Percentiles rank a stretch among this genome's conserved stretches.
Conservation (phyloP, 1,140 invertebrate species). For the Aphidius ervi region DNA sequence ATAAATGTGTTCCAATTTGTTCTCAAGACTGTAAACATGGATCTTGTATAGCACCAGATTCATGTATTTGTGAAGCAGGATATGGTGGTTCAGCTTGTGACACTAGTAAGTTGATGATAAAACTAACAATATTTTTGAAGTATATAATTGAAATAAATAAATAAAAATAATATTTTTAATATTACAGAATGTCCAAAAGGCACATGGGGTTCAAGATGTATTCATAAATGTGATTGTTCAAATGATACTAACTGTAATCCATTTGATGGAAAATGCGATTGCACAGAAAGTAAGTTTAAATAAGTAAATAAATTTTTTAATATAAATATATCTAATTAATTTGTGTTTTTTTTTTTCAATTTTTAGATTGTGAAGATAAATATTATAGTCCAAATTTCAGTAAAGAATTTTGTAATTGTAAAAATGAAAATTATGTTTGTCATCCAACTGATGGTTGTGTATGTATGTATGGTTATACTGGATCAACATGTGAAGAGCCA, state of each 20-base stretch:
- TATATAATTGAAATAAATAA: background rate
- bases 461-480: slow-evolving; percentile 72
- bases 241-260: slow-evolving; percentile 76
- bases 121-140: background rate
- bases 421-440: slow-evolving; percentile 70
- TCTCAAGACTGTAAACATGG: slow-evolving; percentile 78
- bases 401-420: slow-evolving; percentile 74
- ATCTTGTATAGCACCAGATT: slow-evolving; percentile 76
- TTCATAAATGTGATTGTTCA: slow-evolving; percentile 66
- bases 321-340: too few relatives aligned
- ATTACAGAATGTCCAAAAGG: slow-evolving; percentile 67
- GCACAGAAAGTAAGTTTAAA: slow-evolving; percentile 63
- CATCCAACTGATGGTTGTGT: slow-evolving; percentile 76
- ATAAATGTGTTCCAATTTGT: slow-evolving; percentile 75
- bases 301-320: too few relatives aligned
- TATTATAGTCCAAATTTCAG: slow-evolving; percentile 82
- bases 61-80: slow-evolving; percentile 80
- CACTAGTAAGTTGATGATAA: slow-evolving; percentile 66
- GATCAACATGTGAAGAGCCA: slow-evolving; percentile 56
- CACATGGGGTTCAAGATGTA: slow-evolving; percentile 69
- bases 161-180: background rate
- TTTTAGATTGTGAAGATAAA: slow-evolving; percentile 80
- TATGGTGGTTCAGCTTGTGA: slow-evolving; percentile 85
- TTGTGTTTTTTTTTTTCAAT: slow-evolving; percentile 17
- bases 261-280: slow-evolving; percentile 66